These are phyloP conservation scores for Macroramphosus scolopax DNA, from an alignment of 2,797 vertebrate species.

Conservation along the genomic window DNA sequence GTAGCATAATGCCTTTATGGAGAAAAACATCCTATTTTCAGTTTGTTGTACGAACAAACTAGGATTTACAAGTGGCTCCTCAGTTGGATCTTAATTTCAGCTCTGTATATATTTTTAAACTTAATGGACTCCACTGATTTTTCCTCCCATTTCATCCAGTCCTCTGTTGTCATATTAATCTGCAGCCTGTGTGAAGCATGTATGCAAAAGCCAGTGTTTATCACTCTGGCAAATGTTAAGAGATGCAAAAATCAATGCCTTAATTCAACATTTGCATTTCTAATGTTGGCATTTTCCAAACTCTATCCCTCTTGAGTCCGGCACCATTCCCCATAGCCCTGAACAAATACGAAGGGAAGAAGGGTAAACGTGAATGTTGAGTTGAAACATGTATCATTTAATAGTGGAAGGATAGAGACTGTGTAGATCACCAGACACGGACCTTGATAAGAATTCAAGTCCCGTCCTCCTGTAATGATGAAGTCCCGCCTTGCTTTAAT, in stretches of 20 bases:
- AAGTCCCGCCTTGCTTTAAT: neutral
- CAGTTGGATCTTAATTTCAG: constrained; percentile 8
- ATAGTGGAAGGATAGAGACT: neutral
- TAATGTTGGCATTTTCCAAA: constrained; percentile 70
- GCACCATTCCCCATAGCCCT: constrained; percentile 25
- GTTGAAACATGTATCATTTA: constrained; percentile 3
- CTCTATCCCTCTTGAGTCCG: constrained; percentile 44
- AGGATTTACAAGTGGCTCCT: too few relatives aligned
- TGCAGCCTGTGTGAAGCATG: constrained; percentile 45
- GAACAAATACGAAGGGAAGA: constrained; percentile 37
- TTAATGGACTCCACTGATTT: constrained; percentile 34
- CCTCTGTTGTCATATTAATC: constrained; percentile 40
- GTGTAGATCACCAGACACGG: constrained; percentile 1
- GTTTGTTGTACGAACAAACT: too few relatives aligned
- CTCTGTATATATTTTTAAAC: constrained; percentile 26
- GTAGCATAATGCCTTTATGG: constrained; percentile 15
- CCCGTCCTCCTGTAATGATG: neutral
- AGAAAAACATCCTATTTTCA: too few relatives aligned
- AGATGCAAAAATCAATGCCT: constrained; percentile 69
- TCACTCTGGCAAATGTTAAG: constrained; percentile 68
- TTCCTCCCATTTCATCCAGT: constrained; percentile 28
- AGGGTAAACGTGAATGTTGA: constrained; percentile 13
- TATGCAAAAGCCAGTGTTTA: constrained; percentile 56
- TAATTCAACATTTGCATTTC: constrained; percentile 76
- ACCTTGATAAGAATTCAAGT: neutral